These are phyloP conservation scores for Gymnocheta viridis DNA, from an alignment of 2,888 invertebrate genomes.

Conservation along the genomic window DNA sequence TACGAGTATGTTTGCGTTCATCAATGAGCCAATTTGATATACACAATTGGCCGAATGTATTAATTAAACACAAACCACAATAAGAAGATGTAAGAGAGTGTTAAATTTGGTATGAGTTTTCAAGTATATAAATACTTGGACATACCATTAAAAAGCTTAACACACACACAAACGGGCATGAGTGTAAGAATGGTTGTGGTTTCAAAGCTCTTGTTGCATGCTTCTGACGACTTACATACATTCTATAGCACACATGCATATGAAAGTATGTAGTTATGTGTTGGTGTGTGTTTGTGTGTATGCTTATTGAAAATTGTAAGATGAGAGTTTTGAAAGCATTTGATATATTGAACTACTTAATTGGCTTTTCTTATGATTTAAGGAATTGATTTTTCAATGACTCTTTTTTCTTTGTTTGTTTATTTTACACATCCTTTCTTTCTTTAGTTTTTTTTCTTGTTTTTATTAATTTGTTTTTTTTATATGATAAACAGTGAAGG, in stretches of 20 bases:
- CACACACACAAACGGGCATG: not conserved
- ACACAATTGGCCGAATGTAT: conserved; percentile 71
- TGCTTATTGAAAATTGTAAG: conserved; percentile 43
- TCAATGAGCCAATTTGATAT: conserved; percentile 40
- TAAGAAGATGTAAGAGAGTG: conserved; percentile 46
- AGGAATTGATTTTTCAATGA: conserved; percentile 63
- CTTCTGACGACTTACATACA: not conserved
- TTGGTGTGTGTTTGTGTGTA: not conserved
- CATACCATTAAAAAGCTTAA: not conserved
- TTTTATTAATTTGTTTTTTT: conserved; percentile 38
- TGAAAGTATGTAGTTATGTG: not conserved
- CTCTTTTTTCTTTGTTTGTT: not conserved
- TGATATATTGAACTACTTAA: conserved; percentile 70
- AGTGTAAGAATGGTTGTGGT: conserved; percentile 29
- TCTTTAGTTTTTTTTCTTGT: not conserved
- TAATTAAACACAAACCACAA: conserved; percentile 70
- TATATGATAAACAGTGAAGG: not conserved
- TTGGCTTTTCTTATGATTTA: conserved; percentile 70
- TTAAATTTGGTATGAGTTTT: conserved; percentile 51
- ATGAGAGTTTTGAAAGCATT: conserved; percentile 68
- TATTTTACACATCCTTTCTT: not conserved
- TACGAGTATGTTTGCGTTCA: not conserved
- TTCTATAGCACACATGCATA: not conserved
- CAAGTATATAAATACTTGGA: conserved; percentile 4
- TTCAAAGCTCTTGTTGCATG: conserved; percentile 21